Conservation (phyloP, 2,113 vertebrate genomes). For the Phaetusa simplex region DNA sequence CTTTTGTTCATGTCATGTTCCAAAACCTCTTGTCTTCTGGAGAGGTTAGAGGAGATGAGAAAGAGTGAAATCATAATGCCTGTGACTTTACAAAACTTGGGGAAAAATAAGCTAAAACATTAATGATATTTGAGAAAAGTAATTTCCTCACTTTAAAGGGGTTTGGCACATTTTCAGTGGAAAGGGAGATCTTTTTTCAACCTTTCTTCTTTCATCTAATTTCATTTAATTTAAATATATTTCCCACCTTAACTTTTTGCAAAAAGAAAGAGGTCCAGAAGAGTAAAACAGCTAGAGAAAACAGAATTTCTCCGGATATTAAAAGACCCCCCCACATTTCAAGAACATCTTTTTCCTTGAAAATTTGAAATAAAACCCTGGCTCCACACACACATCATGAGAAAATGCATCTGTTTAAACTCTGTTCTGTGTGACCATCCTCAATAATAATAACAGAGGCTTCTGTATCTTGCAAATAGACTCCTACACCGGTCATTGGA, state of each 20-base stretch:
- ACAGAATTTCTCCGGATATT: not conserved
- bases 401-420: not conserved
- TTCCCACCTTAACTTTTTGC: not conserved
- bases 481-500: not conserved
- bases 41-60: not conserved
- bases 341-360: not conserved
- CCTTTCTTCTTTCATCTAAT: not conserved
- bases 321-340: not conserved
- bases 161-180: not conserved
- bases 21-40: not conserved
- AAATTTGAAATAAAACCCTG: not conserved
- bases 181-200: not conserved
- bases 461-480: not conserved
- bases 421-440: not conserved
- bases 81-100: not conserved
- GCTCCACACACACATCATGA: not conserved
- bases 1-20: not conserved
- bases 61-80: not conserved
- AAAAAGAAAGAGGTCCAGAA: not conserved
- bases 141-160: conserved; percentile 13
- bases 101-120: not conserved
- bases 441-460: not conserved
- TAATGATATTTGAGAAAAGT: conserved; percentile 16
- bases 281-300: not conserved
- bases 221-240: conserved; percentile 8